A percentile compares a stretch with the other conserved stretches of the same genome.
Evolutionary conservation across 1,140 invertebrate species (phyloP).

Genomic region (Zaprionus lachaisei): DNA sequence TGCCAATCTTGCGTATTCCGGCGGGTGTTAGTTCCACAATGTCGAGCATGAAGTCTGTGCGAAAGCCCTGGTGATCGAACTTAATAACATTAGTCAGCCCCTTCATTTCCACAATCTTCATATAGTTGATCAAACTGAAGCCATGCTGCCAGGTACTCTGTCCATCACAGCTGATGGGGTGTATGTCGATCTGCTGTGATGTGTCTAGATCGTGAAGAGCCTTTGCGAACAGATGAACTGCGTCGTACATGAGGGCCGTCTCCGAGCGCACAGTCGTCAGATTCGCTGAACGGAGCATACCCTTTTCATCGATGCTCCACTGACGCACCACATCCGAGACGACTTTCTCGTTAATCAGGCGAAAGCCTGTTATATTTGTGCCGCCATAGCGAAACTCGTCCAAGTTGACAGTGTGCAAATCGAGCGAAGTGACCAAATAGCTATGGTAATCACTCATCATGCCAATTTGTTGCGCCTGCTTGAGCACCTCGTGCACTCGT

Average conservation of each 20-base stretch:
- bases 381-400: conserved; percentile 97
- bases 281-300: conserved; percentile 74
- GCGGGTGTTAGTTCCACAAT: conserved; percentile 94
- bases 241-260: conserved; percentile 97
- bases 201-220: conserved; percentile 95
- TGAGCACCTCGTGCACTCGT: conserved; percentile 92
- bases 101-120: conserved; percentile 97
- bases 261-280: conserved; percentile 90
- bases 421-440: conserved; percentile 95
- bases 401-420: conserved; percentile 94
- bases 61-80: conserved; percentile 96
- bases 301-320: conserved; percentile 86
- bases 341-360: conserved; percentile 86
- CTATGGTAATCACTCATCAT: conserved; percentile 97
- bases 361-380: conserved; percentile 96
- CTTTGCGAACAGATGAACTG: conserved; percentile 96
- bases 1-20: conserved; percentile 93
- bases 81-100: conserved; percentile 97
- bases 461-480: conserved; percentile 97
- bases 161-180: conserved; percentile 94
- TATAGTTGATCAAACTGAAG: conserved; percentile 97
- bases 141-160: conserved; percentile 97
- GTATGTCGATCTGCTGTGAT: conserved; percentile 95
- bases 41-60: conserved; percentile 95
- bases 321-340: conserved; percentile 91